phyloP scores from a whole-genome alignment of 2,797 vertebrate species.

The Poecilia picta region DNA sequence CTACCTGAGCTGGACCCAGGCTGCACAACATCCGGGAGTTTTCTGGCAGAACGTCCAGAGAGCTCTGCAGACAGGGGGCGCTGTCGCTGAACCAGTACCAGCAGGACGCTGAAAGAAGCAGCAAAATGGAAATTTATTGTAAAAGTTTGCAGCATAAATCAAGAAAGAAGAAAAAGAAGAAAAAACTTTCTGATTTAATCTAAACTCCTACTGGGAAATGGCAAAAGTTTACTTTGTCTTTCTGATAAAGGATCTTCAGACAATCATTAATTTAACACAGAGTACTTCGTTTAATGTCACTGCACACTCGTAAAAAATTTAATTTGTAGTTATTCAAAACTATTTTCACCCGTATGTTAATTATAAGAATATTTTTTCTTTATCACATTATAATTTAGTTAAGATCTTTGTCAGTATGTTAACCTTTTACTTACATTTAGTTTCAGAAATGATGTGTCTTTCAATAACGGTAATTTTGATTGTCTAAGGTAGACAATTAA shows the following conservation, averaged over 20 bases:
- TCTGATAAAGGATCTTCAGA: neutral
- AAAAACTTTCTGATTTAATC: neutral
- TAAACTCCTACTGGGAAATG: neutral
- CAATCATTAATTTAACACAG: neutral
- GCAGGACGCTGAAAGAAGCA: neutral
- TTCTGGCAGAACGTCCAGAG: slow-evolving; percentile 53
- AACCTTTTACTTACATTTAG: neutral
- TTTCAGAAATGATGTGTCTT: neutral
- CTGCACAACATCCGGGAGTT: slow-evolving; percentile 15
- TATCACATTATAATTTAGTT: neutral
- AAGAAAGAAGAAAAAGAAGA: neutral
- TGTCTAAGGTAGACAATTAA: too few relatives aligned
- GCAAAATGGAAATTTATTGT: neutral
- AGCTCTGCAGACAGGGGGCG: slow-evolving; percentile 36
- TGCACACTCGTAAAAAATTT: neutral
- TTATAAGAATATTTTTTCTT: neutral
- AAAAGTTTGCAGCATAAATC: neutral
- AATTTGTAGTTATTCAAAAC: neutral
- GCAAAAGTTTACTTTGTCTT: neutral
- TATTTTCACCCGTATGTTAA: neutral
- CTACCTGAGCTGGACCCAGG: slow-evolving; percentile 61
- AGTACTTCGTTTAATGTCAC: neutral
- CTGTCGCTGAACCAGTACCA: neutral
- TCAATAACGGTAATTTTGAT: too few relatives aligned
- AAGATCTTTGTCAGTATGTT: neutral